These are phyloP conservation scores for Scaptomyza polygonia DNA, from an alignment of 2,888 invertebrate genomes.

Conservation along the genomic window DNA sequence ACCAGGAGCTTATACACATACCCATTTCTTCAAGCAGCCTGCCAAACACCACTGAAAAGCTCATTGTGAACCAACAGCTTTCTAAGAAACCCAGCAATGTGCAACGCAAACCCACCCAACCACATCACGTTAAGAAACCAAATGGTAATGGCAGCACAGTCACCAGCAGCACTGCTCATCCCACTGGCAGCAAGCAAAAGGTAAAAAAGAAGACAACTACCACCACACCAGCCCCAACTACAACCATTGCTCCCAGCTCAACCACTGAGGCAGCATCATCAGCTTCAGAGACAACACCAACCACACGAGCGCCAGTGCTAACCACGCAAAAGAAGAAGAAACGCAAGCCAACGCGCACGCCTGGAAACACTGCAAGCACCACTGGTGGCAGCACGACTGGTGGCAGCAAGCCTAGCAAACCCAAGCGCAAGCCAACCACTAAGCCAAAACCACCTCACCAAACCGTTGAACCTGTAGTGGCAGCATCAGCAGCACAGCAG, in stretches of 20 bases:
- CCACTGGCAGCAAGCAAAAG: conserved; percentile 70
- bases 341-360: conserved; percentile 79
- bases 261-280: conserved; percentile 29
- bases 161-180: conserved; percentile 39
- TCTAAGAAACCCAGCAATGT: conserved; percentile 66
- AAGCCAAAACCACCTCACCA: conserved; percentile 58
- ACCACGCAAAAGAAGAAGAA: conserved; percentile 75
- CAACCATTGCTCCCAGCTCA: conserved; percentile 16
- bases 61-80: conserved; percentile 34
- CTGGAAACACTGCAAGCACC: conserved; percentile 39
- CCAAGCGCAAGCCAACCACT: conserved; percentile 42
- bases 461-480: conserved; percentile 24
- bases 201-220: conserved; percentile 74
- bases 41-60: conserved; percentile 42
- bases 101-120: conserved; percentile 64
- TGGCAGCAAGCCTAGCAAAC: conserved; percentile 33
- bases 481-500: conserved; percentile 54
- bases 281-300: conserved; percentile 37
- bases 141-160: conserved; percentile 25
- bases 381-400: conserved; percentile 1
- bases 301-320: conserved; percentile 22
- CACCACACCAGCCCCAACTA: conserved; percentile 25
- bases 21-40: conserved; percentile 46
- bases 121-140: conserved; percentile 78
- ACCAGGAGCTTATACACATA: conserved; percentile 78